Evolutionary conservation across 2,797 vertebrate genomes (phyloP).

Genomic region (Characodon lateralis): DNA sequence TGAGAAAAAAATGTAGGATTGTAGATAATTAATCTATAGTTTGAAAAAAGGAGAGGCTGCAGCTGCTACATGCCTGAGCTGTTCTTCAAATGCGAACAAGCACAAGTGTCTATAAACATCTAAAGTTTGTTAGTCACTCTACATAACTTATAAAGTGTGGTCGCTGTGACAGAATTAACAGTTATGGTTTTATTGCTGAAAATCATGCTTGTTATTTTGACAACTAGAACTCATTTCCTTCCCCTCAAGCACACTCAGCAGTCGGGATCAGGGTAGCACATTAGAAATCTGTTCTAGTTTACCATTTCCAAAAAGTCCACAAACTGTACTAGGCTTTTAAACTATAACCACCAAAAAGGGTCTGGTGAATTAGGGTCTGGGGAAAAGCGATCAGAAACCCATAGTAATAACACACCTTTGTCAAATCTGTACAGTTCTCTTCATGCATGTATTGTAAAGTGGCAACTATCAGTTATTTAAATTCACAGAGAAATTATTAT

Average conservation of each 20-base stretch:
- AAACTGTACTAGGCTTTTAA: not conserved
- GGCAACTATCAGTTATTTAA: not conserved
- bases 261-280: not conserved
- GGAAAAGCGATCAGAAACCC: not conserved
- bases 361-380: not conserved
- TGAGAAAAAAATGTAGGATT: not conserved
- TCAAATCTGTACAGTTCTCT: conserved; percentile 19
- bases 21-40: not conserved
- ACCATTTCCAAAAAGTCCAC: not conserved
- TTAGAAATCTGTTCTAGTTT: not conserved
- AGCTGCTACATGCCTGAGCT: not conserved
- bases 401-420: not conserved
- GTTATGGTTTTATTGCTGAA: not conserved
- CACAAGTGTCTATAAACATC: not conserved
- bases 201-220: not conserved
- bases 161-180: not conserved
- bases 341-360: not conserved
- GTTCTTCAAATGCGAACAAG: not conserved
- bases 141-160: not conserved
- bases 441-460: not conserved
- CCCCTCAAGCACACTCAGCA: not conserved
- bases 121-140: too few relatives aligned
- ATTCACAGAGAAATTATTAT: not conserved
- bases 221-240: not conserved
- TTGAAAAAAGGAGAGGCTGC: not conserved